These are phyloP conservation scores for Nephila pilipes DNA, from an alignment of 1,140 invertebrate genomes.

Conservation along the genomic window DNA sequence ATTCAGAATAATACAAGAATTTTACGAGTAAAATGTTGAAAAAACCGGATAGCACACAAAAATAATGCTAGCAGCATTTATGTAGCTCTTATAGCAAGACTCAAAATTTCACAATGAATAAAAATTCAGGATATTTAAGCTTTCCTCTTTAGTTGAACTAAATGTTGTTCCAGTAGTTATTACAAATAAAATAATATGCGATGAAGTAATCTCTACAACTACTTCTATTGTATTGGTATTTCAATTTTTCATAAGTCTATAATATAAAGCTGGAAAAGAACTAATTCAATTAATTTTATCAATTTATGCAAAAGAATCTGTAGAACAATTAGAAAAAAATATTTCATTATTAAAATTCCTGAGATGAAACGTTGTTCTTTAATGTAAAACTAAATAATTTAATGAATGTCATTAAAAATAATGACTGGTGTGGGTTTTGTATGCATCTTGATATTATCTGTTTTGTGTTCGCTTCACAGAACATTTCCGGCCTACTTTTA, in stretches of 20 bases:
- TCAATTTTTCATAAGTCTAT: neutral
- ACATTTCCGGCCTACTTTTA: neutral
- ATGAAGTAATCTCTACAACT: no score
- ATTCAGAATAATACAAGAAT: no score
- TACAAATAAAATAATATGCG: no score
- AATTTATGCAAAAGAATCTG: neutral
- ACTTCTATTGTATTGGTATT: no score
- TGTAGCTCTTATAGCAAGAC: no score
- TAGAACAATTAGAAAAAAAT: neutral
- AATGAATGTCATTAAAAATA: conserved; percentile 36
- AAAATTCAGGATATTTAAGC: no score
- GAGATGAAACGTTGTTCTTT: neutral
- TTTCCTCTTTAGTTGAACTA: no score
- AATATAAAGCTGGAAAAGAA: neutral
- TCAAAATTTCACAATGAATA: no score
- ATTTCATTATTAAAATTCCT: neutral
- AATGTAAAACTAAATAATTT: neutral
- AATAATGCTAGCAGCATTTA: no score
- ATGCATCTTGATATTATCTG: neutral
- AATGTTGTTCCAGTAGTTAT: no score
- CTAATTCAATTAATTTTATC: neutral
- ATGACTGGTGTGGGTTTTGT: conserved; percentile 16
- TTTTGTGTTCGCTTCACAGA: neutral
- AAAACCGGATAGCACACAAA: no score
- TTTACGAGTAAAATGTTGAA: no score